Base-by-base conservation (phyloP, 2,113 vertebrate species). In the Pimephales promelas region DNA sequence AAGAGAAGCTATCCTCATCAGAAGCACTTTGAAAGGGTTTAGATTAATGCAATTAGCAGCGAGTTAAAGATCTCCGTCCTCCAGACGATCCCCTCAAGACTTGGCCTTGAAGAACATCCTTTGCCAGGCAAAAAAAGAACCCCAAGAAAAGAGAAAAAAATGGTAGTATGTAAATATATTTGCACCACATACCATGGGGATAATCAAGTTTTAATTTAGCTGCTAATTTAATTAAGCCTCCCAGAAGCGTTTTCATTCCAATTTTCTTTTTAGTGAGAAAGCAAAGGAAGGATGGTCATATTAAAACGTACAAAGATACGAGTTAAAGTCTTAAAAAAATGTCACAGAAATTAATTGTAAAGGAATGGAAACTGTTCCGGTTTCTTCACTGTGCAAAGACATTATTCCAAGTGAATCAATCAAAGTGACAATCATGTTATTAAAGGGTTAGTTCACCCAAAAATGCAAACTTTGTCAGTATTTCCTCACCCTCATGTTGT, bases 191-290 rank as follows among this genome's bases (percentile, higher is more conserved):
- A 81, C 89, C 91, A 73, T 14, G 92, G 93, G 93, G 93, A 92
- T 93, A 93, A 95, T 94, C 92, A 93, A 89, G 88, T 88, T 90
- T 93, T 92, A 94, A 94, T 94, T 94, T 84, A 85, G 86, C 91
- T 86, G 92, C 90, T 94, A 92, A 92, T 93, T 90, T 92, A 92
- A 93, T 94, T 93, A 81, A 47, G 57, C 83, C 79, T 91, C 92
- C 90, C 92, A 68, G 81, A 90, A 91, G 91, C 86, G 52, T 87
- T 90, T 78, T 78, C 14, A n/a, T 10, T 4, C 9, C 5, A 6
- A 18, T 52, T 52, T 18, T 18, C 18, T 52, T 52, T 22, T 54
- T 54, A n/a, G 10, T 14, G 26, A 84, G 74, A 83, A n/a, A 52
- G 74, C 7, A n/a, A 78, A 18, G 47, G 45, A 45, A 7, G 22